Evolutionary conservation across 2,113 vertebrate species (phyloP), one percentile per base, ranked within the genome.

Genomic region (Grantiella picta): DNA sequence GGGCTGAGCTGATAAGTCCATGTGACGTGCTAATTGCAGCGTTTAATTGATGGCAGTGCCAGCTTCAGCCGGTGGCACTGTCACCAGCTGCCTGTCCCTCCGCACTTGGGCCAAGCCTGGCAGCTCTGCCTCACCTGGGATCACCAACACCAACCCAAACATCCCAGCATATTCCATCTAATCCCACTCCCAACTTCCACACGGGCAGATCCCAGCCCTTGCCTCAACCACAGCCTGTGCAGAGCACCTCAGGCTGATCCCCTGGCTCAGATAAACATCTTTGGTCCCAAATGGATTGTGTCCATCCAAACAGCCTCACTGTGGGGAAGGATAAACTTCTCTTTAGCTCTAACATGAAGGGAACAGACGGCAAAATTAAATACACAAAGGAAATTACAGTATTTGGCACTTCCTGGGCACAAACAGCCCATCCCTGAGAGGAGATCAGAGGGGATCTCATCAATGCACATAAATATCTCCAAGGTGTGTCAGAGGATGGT

Each of bases 191-290:
- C 71, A 40, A 10, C 10, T n/a, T 19, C 13, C 25, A 23, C 50
- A 12, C 1, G 1, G 11, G 52, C 7, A 2, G 6, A 8, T 10
- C 27, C 42, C 38, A 52, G 11, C 2, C 27, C 27, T 25, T 36
- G n/a, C 75, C 59, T 42, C 15, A 18, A 9, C 44, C 44, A 5
- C 56, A 53, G 1, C 54, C 36, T 25, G 1, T 16, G 31, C 75
- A 44, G 33, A 60, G 66, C 49, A 13, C 23, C 16, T 52, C 27
- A 11, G 29, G 38, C 29, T 38, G 56, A 17, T 57, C 15, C 11
- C 66, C 6, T 6, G 6, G 9, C 66, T 65, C 47, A 15, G 45
- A 40, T 3, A 27, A 66, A 65, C 0, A 0, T 0, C 1, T 21
- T 78, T 60, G 40, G 2, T 44, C 81, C 65, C 7, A 60, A 7